Conservation (phyloP, 1,140 invertebrate genomes). For the Macrosteles quadrilineatus region DNA sequence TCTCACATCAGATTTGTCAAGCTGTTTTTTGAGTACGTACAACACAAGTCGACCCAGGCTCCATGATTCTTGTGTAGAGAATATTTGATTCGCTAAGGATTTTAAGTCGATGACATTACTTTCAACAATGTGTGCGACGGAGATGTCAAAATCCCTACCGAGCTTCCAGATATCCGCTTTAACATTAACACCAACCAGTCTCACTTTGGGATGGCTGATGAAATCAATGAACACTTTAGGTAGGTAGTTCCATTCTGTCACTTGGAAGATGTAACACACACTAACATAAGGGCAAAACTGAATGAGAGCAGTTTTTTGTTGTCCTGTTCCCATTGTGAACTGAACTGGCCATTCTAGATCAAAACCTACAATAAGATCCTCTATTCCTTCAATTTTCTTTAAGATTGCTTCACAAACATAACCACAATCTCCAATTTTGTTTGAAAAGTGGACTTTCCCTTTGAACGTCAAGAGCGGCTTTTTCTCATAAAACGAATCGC, state of each 20-base stretch:
- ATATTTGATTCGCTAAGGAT: conserved; percentile 56
- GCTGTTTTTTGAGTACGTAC: conserved; percentile 56
- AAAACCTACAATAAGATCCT: conserved; percentile 53
- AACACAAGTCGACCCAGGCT: conserved; percentile 61
- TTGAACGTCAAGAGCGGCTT: neutral
- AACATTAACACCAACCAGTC: conserved; percentile 65
- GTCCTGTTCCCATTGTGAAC: conserved; percentile 61
- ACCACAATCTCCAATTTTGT: neutral
- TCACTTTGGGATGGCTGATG: no score
- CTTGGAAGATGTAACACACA: conserved; percentile 56
- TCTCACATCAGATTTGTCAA: no score
- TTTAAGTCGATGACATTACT: conserved; percentile 62
- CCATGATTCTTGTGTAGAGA: conserved; percentile 58
- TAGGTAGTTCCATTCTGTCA: conserved; percentile 54
- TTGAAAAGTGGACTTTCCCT: neutral
- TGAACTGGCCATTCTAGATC: conserved; percentile 66
- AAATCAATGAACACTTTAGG: conserved; percentile 58
- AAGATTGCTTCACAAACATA: neutral
- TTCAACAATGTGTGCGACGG: conserved; percentile 54
- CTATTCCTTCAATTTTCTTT: neutral
- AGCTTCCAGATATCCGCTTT: conserved; percentile 66
- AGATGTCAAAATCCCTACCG: conserved; percentile 60
- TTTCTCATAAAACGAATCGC: no score
- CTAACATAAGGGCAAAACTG: conserved; percentile 57
- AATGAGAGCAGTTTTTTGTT: conserved; percentile 53